Evolutionary conservation across 2,113 vertebrate species (phyloP).

Genomic region (Reinhardtius hippoglossoides): DNA sequence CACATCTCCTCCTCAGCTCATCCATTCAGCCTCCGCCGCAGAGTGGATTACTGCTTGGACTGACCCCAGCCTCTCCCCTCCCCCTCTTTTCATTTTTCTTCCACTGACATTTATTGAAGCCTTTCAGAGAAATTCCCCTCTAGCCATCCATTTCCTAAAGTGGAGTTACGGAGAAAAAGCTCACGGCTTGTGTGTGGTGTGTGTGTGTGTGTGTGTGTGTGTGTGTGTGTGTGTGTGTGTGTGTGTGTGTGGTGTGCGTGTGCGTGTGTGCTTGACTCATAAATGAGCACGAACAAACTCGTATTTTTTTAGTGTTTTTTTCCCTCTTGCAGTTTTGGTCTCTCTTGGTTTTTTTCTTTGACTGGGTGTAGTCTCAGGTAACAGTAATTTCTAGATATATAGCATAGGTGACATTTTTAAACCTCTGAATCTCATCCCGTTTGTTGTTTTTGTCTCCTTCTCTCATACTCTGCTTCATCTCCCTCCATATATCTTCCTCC

Average conservation of each 20-base stretch:
- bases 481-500: constrained; percentile 8
- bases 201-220: constrained; percentile 37
- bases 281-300: constrained; percentile 47
- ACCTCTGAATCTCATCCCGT: neutral
- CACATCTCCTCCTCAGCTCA: constrained; percentile 46
- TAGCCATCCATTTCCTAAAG: constrained; percentile 81
- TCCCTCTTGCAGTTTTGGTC: constrained; percentile 17
- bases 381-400: neutral
- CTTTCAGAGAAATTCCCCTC: constrained; percentile 80
- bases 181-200: constrained; percentile 35
- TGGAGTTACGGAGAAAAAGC: constrained; percentile 67
- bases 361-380: constrained; percentile 1
- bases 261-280: constrained; percentile 60
- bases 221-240: constrained; percentile 38
- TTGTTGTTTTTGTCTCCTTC: constrained; percentile 33
- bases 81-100: constrained; percentile 71
- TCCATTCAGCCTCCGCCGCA: constrained; percentile 65
- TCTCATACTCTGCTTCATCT: constrained; percentile 28
- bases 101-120: constrained; percentile 82
- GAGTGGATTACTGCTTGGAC: constrained; percentile 73
- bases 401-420: neutral
- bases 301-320: constrained; percentile 12
- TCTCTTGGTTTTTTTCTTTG: constrained; percentile 19
- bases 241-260: constrained; percentile 34
- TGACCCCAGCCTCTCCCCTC: constrained; percentile 59